These are phyloP conservation scores for Manis pentadactyla DNA, from an alignment of 2,797 vertebrate species.

Conservation along the genomic window DNA sequence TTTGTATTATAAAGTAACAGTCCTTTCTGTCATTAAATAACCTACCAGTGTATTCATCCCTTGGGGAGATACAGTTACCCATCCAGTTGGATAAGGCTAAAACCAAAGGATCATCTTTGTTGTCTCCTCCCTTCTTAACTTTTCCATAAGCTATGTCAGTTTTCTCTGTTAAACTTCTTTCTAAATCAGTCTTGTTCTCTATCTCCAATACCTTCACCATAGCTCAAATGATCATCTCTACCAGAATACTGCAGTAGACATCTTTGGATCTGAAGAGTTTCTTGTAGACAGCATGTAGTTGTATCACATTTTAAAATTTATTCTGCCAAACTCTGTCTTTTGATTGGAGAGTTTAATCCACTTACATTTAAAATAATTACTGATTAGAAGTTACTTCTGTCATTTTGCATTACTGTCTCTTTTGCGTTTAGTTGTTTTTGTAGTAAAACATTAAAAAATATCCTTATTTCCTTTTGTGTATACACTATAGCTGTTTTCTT, in stretches of 20 bases:
- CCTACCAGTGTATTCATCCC: neutral
- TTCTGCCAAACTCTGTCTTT: neutral
- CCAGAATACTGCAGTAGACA: neutral
- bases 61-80: neutral
- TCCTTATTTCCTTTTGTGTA: neutral
- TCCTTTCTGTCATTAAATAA: neutral
- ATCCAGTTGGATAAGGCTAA: neutral
- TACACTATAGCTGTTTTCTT: neutral
- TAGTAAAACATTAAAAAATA: neutral
- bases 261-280: neutral
- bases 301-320: neutral
- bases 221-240: neutral
- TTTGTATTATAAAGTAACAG: neutral
- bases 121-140: neutral
- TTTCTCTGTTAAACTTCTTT: neutral
- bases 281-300: neutral
- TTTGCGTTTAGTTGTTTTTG: neutral
- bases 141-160: neutral
- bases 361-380: slow-evolving; percentile 23
- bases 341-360: neutral
- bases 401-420: neutral
- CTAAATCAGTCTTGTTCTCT: neutral
- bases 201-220: neutral
- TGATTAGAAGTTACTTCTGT: neutral
- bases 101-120: neutral